A percentile compares a stretch with the other conserved stretches of the same genome.
Evolutionary conservation across 2,888 invertebrate genomes (phyloP).

Genomic region (Drosophila dives): DNA sequence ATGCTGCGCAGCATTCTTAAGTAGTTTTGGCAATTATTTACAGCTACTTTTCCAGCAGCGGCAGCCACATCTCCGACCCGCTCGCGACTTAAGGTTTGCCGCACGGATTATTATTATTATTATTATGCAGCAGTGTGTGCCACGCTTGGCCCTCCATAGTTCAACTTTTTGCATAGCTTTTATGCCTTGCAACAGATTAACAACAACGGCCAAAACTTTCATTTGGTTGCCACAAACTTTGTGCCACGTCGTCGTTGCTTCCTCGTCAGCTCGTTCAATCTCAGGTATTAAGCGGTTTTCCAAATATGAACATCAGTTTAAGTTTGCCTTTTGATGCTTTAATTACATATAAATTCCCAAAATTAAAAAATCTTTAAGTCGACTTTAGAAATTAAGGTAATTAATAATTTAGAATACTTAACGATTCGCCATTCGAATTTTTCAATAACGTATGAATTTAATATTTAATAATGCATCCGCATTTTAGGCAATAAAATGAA

Average conservation of each 20-base stretch:
- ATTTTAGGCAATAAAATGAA: neutral
- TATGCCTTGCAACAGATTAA: constrained; percentile 76
- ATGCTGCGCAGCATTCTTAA: constrained; percentile 77
- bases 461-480: neutral
- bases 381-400: neutral
- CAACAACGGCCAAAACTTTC: constrained; percentile 75
- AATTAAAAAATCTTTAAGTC: neutral
- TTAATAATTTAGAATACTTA: neutral
- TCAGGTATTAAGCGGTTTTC: constrained; percentile 70
- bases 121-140: constrained; percentile 64
- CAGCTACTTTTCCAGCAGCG: constrained; percentile 65
- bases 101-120: constrained; percentile 79
- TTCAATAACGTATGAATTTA: neutral
- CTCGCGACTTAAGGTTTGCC: constrained; percentile 64
- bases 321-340: constrained; percentile 46
- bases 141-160: constrained; percentile 25
- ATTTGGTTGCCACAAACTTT: constrained; percentile 74
- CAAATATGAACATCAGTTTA: constrained; percentile 59
- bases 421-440: neutral
- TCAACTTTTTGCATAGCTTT: constrained; percentile 77
- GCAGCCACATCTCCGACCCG: constrained; percentile 8
- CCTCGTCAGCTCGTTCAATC: constrained; percentile 28
- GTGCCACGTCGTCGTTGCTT: constrained; percentile 24
- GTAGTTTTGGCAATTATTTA: constrained; percentile 82
- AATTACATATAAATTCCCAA: constrained; percentile 57